These are phyloP conservation scores for Brevipalpus yothersi DNA, from an alignment of 1,140 invertebrate species.

Conservation along the genomic window DNA sequence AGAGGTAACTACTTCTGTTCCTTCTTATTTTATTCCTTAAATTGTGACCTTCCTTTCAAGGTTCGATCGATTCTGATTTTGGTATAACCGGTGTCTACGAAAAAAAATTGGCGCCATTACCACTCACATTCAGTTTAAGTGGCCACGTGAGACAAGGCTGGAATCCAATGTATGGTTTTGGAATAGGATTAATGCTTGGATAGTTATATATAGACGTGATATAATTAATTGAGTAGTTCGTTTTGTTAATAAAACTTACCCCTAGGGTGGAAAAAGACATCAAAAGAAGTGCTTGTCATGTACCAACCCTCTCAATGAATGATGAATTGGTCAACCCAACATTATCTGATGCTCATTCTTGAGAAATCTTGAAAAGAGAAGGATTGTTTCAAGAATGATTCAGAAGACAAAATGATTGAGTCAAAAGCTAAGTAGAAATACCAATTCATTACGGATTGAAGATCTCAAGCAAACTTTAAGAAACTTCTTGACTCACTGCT, in stretches of 20 bases:
- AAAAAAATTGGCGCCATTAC: conserved; percentile 70
- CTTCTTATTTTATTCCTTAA: not conserved
- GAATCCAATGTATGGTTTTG: conserved; percentile 8
- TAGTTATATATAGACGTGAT: not conserved
- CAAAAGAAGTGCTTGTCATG: too few relatives aligned
- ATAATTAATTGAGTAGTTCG: not conserved
- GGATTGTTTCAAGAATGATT: too few relatives aligned
- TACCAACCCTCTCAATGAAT: too few relatives aligned
- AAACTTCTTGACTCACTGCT: too few relatives aligned
- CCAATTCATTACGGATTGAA: too few relatives aligned
- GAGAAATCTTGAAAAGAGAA: too few relatives aligned
- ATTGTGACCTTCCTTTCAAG: conserved; percentile 25
- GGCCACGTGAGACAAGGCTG: conserved; percentile 75
- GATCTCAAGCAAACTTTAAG: too few relatives aligned
- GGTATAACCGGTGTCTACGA: conserved; percentile 76
- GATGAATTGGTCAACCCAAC: too few relatives aligned
- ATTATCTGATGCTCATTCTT: too few relatives aligned
- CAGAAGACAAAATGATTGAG: too few relatives aligned
- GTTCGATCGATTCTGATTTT: conserved; percentile 79
- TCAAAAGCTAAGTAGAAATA: too few relatives aligned
- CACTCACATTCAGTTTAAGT: conserved; percentile 75
- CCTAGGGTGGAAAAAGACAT: too few relatives aligned
- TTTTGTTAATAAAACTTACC: not conserved
- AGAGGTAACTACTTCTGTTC: conserved; percentile 35
- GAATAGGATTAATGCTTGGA: not conserved